A percentile compares a stretch with the other conserved stretches of the same genome.
These are phyloP conservation scores for Neostethus bicornis DNA, from an alignment of 2,797 vertebrate species.

Conservation along the genomic window DNA sequence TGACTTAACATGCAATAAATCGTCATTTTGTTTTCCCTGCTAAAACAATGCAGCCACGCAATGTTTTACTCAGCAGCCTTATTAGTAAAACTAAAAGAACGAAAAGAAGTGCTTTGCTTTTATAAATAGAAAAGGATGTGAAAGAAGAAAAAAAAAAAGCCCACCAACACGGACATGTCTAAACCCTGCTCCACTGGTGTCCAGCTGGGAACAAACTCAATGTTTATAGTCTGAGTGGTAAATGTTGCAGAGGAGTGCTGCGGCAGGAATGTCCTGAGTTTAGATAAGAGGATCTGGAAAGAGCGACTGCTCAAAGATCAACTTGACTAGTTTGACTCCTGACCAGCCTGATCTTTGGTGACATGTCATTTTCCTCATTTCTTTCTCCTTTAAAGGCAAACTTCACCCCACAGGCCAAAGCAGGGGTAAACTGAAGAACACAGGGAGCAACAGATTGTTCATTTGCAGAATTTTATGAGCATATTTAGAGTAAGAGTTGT, in stretches of 20 bases:
- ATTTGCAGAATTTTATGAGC: too few species aligned
- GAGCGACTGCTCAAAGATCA: slow-evolving; percentile 1
- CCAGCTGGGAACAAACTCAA: neutral
- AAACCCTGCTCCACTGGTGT: neutral
- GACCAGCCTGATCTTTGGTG: neutral
- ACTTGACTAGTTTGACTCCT: slow-evolving; percentile 2
- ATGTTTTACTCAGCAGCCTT: too few species aligned
- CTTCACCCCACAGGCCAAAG: neutral
- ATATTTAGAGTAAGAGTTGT: too few species aligned
- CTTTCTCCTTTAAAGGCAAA: neutral
- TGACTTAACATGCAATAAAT: too few species aligned
- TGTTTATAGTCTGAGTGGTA: neutral
- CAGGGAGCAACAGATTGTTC: neutral
- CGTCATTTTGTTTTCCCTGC: too few species aligned
- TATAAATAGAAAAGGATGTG: too few species aligned
- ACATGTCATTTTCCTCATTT: neutral
- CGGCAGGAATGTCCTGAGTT: slow-evolving; percentile 10
- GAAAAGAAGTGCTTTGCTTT: too few species aligned
- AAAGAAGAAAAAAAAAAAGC: neutral
- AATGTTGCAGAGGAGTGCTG: neutral
- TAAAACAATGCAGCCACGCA: too few species aligned
- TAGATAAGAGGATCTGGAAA: slow-evolving; percentile 12
- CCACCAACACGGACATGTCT: neutral
- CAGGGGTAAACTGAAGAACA: neutral
- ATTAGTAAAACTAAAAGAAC: too few species aligned